A percentile compares a stretch with the other conserved stretches of the same genome.
phyloP scores from a whole-genome alignment of 2,113 vertebrate species.

The Pseudorasbora parva region DNA sequence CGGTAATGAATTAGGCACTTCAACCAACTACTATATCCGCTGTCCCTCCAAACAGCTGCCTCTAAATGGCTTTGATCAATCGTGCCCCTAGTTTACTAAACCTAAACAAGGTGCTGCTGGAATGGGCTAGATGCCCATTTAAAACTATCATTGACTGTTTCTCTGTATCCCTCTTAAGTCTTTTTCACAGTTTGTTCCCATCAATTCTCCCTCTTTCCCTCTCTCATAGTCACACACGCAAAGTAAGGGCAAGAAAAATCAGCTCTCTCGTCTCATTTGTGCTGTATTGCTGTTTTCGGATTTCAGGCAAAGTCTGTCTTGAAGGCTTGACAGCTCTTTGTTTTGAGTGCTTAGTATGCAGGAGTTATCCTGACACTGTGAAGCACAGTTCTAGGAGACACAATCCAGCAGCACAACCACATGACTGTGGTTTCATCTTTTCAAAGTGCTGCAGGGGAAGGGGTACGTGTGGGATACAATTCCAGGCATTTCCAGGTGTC shows the following conservation, averaged over 20 bases:
- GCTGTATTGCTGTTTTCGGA: slow-evolving; percentile 52
- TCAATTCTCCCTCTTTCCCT: neutral
- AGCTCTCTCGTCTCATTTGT: slow-evolving; percentile 46
- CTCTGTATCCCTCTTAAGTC: neutral
- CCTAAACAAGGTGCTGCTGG: neutral
- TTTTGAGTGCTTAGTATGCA: slow-evolving; percentile 62
- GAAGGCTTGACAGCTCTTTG: slow-evolving; percentile 64
- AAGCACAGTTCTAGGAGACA: slow-evolving; percentile 48
- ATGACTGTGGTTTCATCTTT: slow-evolving; percentile 53
- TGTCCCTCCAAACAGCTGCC: slow-evolving; percentile 49
- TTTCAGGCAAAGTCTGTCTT: slow-evolving; percentile 59
- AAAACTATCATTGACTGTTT: slow-evolving; percentile 6
- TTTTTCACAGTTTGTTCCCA: slow-evolving; percentile 1
- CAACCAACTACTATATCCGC: slow-evolving; percentile 46
- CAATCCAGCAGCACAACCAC: slow-evolving; percentile 51
- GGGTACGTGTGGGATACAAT: neutral
- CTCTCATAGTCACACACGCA: neutral
- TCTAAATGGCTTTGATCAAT: slow-evolving; percentile 46
- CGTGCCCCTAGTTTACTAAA: slow-evolving; percentile 31
- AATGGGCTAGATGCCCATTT: slow-evolving; percentile 6
- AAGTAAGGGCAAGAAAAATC: slow-evolving; percentile 18
- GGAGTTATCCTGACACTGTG: slow-evolving; percentile 49
- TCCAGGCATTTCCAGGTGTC: neutral
- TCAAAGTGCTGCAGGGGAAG: slow-evolving; percentile 25
- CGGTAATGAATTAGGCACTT: slow-evolving; percentile 55